Base-by-base conservation (phyloP, 1,140 invertebrate species). In the Eubasilissa regina region DNA sequence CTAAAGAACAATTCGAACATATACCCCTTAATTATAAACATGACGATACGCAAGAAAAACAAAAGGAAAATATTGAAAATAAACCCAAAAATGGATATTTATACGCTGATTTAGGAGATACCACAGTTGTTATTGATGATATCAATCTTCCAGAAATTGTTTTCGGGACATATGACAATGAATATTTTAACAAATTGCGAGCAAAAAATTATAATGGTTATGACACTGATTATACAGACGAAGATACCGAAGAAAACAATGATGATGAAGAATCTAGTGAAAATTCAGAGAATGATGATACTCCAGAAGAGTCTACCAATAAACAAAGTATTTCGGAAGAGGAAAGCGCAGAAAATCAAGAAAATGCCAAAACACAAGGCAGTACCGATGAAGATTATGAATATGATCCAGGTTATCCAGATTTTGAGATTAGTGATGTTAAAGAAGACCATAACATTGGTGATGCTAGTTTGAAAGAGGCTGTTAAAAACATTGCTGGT, bases 1-100 rank as follows among this genome's bases (percentile, higher is more conserved):
- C 87, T 9, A 89, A 89, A 81, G 85, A 89, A 83, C 84, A 89
- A 78, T 88, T 89, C 83, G 88, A 89, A 85, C 85, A 86, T 83
- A 88, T 89, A 73, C 88, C 89, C 35, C 80, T 86, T 58, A 82
- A 89, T 85, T 88, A 89, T 77, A 87, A 87, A 58, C 88, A 89
- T 73, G 84, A 85, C 53, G 72, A 83, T 64, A 80, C 83, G 56
- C 75, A 80, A 47, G 55, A 74, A 58, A 72, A 75, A 35, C 8
- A 81, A 83, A 75, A 62, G 55, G 56, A 68, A 62, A 74, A 74
- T 68, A 83, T 78, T 15, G 81, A 83, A 75, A 81, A 84, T 48
- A 78, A 85, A 51, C 77, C 81, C 21, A 60, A 64, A 3, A 44
- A 51, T 7, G 53, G 60, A 64, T 44, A 76, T 19, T 62, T 21